Conservation (phyloP, 2,888 invertebrate species). For the Copidosoma aretas region DNA sequence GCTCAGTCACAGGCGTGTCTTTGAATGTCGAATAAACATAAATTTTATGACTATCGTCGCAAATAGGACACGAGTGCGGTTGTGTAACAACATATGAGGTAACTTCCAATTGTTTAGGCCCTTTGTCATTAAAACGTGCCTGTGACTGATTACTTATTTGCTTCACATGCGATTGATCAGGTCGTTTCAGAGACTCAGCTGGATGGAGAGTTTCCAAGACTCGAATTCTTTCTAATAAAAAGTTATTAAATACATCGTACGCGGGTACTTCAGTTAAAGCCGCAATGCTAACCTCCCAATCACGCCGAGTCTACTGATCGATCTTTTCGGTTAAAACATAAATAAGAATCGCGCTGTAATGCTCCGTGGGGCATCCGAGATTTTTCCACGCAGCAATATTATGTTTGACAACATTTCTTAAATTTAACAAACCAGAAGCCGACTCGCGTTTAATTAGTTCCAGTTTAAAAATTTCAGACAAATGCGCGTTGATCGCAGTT, state of each 20-base stretch:
- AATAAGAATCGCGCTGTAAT: constrained; percentile 1
- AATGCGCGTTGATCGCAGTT: not conserved
- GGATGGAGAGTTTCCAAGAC: not conserved
- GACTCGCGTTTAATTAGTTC: too few relatives aligned
- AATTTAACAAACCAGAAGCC: too few relatives aligned
- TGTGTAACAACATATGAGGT: not conserved
- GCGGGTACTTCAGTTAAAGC: not conserved
- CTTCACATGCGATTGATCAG: not conserved
- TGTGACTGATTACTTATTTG: not conserved
- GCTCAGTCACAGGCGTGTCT: too few relatives aligned
- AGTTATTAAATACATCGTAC: not conserved
- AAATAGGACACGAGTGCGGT: too few relatives aligned
- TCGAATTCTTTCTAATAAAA: too few relatives aligned
- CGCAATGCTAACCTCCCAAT: not conserved
- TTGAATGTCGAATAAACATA: too few relatives aligned
- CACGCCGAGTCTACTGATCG: not conserved
- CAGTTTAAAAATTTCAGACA: too few relatives aligned
- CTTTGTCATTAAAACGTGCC: not conserved
- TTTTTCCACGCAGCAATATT: not conserved
- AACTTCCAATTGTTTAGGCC: not conserved
- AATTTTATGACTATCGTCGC: too few relatives aligned
- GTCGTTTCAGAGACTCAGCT: not conserved
- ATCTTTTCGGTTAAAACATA: not conserved
- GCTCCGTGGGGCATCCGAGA: not conserved
- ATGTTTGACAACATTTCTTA: not conserved